Evolutionary conservation across 23 tunicate genomes (phyloP).

Genomic region (Trididemnum miniatum): DNA sequence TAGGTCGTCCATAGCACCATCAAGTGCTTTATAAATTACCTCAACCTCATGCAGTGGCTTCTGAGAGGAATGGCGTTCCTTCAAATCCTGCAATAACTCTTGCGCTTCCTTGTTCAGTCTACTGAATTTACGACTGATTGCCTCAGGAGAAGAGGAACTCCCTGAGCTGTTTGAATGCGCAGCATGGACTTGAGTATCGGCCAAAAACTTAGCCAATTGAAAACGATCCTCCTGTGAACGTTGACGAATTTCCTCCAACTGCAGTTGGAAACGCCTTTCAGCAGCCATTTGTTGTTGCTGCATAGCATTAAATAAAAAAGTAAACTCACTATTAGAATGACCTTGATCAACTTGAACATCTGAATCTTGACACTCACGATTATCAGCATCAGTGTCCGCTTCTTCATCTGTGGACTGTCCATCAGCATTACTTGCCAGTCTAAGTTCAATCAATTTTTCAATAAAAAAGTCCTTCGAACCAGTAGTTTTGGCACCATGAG

Average conservation of each 20-base stretch:
- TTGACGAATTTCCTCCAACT: neutral
- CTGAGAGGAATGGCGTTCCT: neutral
- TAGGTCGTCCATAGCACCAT: neutral
- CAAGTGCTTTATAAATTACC: neutral
- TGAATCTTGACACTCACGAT: neutral
- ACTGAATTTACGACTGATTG: neutral
- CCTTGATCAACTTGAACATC: neutral
- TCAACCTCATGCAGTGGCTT: neutral
- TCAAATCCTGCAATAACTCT: neutral
- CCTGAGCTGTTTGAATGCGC: neutral
- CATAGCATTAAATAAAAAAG: neutral
- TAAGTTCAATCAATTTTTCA: neutral
- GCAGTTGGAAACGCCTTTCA: neutral
- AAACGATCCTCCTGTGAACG: neutral
- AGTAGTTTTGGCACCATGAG: neutral
- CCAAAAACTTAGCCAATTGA: neutral
- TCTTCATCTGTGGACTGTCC: neutral
- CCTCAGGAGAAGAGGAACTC: neutral
- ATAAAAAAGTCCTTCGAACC: neutral
- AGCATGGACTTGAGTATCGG: neutral
- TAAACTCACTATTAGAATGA: neutral
- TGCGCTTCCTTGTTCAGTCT: neutral
- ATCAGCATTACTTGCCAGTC: neutral
- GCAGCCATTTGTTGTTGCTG: neutral
- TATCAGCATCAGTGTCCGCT: neutral